Percentiles rank a stretch among this genome's conserved stretches.
Evolutionary conservation across 2,113 vertebrate species (phyloP).

Genomic region (Apus apus): DNA sequence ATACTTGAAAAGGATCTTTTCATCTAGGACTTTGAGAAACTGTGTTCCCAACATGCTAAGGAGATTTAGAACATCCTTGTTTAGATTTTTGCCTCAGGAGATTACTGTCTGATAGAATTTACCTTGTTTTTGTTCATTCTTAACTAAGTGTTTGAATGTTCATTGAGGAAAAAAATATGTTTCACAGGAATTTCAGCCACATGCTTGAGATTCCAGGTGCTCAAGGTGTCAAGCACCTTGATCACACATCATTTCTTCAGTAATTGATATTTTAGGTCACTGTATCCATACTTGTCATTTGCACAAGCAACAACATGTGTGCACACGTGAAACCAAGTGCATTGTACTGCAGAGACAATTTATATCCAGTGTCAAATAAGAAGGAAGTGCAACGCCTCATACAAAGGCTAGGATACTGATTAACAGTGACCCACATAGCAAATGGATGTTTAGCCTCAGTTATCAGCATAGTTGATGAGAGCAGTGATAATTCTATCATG

Average conservation of each 20-base stretch:
- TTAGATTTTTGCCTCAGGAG: background rate
- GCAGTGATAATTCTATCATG: background rate
- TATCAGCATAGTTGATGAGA: background rate
- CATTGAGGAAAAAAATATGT: background rate
- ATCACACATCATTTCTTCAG: background rate
- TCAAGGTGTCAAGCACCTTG: background rate
- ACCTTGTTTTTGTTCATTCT: too few species aligned
- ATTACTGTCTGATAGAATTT: background rate
- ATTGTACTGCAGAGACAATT: background rate
- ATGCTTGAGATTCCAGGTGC: background rate
- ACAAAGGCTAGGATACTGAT: background rate
- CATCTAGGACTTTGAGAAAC: background rate
- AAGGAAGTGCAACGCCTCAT: background rate
- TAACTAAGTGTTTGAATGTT: background rate
- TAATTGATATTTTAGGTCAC: background rate
- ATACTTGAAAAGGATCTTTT: constrained; percentile 38
- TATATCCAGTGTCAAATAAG: background rate
- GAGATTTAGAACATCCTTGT: background rate
- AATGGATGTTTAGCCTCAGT: background rate
- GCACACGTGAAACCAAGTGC: background rate
- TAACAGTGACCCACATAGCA: background rate
- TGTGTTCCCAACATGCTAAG: background rate
- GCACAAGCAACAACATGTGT: background rate
- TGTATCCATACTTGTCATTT: background rate
- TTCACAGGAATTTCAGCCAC: background rate